Evolutionary conservation across 2,797 vertebrate species (phyloP), one percentile per base, ranked within the genome.

Genomic region (Melanotaenia nigrans): DNA sequence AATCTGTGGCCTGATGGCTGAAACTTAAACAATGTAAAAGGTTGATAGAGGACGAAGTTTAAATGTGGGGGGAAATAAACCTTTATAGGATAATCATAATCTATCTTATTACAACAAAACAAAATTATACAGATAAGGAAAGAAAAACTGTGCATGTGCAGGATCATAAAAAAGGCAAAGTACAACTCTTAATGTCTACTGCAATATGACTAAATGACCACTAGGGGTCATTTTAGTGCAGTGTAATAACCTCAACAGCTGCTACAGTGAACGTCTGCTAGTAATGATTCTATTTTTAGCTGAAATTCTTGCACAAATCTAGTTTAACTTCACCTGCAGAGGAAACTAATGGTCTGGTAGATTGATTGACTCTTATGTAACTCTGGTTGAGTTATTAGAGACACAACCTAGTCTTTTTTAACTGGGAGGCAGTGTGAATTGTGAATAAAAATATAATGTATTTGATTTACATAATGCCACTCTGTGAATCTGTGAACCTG

Each of bases 181-280:
- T 58, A 16, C 8, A 24, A 30, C 42, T 40, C 2, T 18, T 45
- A 16, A 16, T 3, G 1, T 4, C 24, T 61, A 20, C 14, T 78
- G 82, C 60, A 82, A 1, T 64, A 14, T 40, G 11, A 35, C 47
- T 22, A 3, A 13, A 10, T 57, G 30, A 18, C 71, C 83, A 75
- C 75, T 71, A 79, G 83, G 84, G 76, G 83, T 5, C 68, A 5
- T 62, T 74, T 49, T 45, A 42, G 63, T 32, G 38, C 51, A n/a
- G 0, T 55, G 32, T 24, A 7, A 33, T 42, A n/a, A 12, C 11
- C 24, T 63, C 22, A 54, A 36, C 71, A 71, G 75, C 78, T 72
- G 73, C 60, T 62, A 60, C 61, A 64, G 38, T 64, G 22, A 38
- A 30, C 38, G 47, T 61, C 40, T 59, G 51, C 53, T 22, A 58